Percentiles rank a stretch among this genome's conserved stretches.
These are phyloP conservation scores for Caenorhabditis imperialis DNA, from an alignment of 2,888 invertebrate species.

Conservation along the genomic window DNA sequence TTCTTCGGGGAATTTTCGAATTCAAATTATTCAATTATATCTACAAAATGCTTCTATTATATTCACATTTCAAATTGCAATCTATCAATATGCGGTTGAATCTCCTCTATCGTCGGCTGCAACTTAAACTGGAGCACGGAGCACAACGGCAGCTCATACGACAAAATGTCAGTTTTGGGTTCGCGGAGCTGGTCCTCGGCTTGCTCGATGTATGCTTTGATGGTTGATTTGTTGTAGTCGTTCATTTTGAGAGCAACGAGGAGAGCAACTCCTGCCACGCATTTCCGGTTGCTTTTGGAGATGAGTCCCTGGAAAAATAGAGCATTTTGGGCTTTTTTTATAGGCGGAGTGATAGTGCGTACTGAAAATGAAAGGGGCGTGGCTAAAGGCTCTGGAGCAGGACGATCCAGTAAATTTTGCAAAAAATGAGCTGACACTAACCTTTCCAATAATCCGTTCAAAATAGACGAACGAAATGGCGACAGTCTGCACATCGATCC, in stretches of 20 bases:
- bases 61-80: constrained; percentile 48
- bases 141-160: constrained; percentile 63
- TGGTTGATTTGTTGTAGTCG: constrained; percentile 91
- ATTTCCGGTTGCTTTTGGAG: constrained; percentile 93
- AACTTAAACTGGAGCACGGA: constrained; percentile 60
- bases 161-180: constrained; percentile 50
- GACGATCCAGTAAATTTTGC: too few species aligned
- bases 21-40: too few species aligned
- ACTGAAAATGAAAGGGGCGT: too few species aligned
- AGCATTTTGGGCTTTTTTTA: neutral
- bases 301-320: constrained; percentile 83
- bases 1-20: too few species aligned
- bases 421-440: too few species aligned
- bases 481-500: constrained; percentile 89
- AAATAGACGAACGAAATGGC: constrained; percentile 98
- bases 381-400: too few species aligned
- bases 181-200: constrained; percentile 57
- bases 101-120: constrained; percentile 47
- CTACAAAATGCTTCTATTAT: too few species aligned
- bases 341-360: too few species aligned
- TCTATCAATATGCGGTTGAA: constrained; percentile 58
- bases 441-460: constrained; percentile 91
- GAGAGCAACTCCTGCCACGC: constrained; percentile 94
- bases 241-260: constrained; percentile 95
- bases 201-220: constrained; percentile 88